Evolutionary conservation across 2,888 invertebrate species (phyloP).

Genomic region (Cactoblastis cactorum): DNA sequence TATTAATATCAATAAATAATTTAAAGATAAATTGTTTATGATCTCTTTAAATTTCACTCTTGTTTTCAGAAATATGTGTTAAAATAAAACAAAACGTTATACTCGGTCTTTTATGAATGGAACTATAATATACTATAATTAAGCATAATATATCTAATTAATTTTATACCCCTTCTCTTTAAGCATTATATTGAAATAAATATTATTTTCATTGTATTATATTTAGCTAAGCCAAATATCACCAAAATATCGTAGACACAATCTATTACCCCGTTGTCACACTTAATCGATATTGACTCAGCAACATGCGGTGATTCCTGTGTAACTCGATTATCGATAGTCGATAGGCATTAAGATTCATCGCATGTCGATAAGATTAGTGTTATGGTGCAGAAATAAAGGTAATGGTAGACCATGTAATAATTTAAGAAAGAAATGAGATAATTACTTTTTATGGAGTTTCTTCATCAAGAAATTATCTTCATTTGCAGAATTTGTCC

Average conservation of each 20-base stretch:
- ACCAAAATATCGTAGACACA: conserved; percentile 5
- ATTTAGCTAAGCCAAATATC: neutral
- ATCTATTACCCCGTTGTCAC: conserved; percentile 8
- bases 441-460: neutral
- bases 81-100: too few species aligned
- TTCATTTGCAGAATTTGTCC: too few species aligned
- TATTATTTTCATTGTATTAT: neutral
- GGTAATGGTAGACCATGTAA: conserved; percentile 26
- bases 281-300: conserved; percentile 8
- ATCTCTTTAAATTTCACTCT: too few species aligned
- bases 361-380: conserved; percentile 4
- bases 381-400: conserved; percentile 18
- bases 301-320: conserved; percentile 6
- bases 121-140: too few species aligned
- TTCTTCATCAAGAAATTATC: neutral
- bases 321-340: conserved; percentile 11
- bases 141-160: too few species aligned
- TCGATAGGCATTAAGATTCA: conserved; percentile 1
- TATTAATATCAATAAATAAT: too few species aligned
- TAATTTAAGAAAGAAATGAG: conserved; percentile 37
- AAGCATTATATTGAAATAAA: too few species aligned
- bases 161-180: too few species aligned
- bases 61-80: too few species aligned
- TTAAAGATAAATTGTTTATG: too few species aligned
- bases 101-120: too few species aligned